Conservation (phyloP, 2,888 invertebrate species). For the Acanthococcus lagerstroemiae region DNA sequence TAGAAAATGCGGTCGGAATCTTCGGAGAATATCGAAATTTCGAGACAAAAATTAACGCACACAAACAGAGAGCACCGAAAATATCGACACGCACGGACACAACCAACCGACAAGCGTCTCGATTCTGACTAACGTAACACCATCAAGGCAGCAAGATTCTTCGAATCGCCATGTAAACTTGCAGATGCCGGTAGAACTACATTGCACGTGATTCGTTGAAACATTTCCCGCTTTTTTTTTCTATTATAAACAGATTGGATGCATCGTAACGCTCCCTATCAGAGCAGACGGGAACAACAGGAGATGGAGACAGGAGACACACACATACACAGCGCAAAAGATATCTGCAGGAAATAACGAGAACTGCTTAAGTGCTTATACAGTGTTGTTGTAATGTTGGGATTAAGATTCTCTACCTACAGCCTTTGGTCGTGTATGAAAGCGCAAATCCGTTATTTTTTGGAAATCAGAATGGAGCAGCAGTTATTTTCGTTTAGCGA, state of each 20-base stretch:
- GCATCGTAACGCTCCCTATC: no score
- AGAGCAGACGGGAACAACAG: no score
- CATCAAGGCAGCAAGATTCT: background rate
- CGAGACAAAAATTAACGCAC: background rate
- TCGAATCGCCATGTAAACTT: slow-evolving; percentile 3
- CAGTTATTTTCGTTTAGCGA: no score
- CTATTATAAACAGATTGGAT: background rate
- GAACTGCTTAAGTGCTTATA: no score
- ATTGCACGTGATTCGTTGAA: slow-evolving; percentile 26
- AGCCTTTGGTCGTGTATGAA: no score
- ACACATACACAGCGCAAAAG: no score
- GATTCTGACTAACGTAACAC: background rate
- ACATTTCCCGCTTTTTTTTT: slow-evolving; percentile 16
- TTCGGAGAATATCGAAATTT: background rate
- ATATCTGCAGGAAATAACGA: no score
- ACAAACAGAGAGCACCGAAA: background rate
- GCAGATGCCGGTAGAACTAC: slow-evolving; percentile 25
- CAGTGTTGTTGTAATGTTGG: no score
- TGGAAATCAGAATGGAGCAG: no score
- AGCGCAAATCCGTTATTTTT: no score
- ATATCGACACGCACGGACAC: slow-evolving; percentile 2
- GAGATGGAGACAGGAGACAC: no score
- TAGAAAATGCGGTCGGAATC: background rate
- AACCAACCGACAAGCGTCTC: background rate
- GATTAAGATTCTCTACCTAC: no score